Base-by-base conservation (phyloP, 2,888 invertebrate genomes). In the Parnassius glacialis region DNA sequence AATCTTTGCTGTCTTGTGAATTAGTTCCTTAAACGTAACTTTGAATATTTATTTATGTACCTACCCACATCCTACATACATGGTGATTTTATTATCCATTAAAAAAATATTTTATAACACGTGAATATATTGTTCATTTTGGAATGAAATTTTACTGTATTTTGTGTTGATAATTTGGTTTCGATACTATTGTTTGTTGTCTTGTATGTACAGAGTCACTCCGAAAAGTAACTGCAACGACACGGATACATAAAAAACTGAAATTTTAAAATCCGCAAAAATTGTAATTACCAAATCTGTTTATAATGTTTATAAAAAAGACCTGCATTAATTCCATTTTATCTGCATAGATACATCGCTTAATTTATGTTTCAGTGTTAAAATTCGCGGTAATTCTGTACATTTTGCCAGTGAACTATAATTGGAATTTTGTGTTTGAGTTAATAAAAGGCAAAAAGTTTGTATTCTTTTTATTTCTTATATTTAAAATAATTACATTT, bases 371-470 rank as follows among this genome's bases (percentile, higher is more conserved):
- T 10, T 48, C 10, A 16, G 3, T 47, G 2, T 34, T 25, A n/a
- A 55, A 25, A 20, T 55, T 59, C 55, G 52, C 54, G 59, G 58
- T 62, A 62, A 57, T 59, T 52, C 54, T 63, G 66, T 68, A 68
- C 67, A 67, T 68, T 70, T 68, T 68, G 66, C 61, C 67, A 68
- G 50, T 67, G 66, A 67, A 65, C 65, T 69, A 68, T 66, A 68
- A 20, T 63, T 44, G 71, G 68, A 74, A 68, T 68, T 69, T 72
- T 73, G 71, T 74, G 74, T 82, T 81, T 74, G 74, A 76, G 72
- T 78, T 79, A 74, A 75, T 74, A 71, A 41, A 74, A 57, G 20
- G 10, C 16, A 50, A 13, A 16, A 34, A 34, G 34, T 34, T 34
- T 34, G 34, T 43, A 43, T 58, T 58, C 73, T 64, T 64, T 67